Percentiles rank a stretch among this genome's conserved stretches.
phyloP scores from a whole-genome alignment of 2,797 vertebrate genomes.

The Onychomys torridus region DNA sequence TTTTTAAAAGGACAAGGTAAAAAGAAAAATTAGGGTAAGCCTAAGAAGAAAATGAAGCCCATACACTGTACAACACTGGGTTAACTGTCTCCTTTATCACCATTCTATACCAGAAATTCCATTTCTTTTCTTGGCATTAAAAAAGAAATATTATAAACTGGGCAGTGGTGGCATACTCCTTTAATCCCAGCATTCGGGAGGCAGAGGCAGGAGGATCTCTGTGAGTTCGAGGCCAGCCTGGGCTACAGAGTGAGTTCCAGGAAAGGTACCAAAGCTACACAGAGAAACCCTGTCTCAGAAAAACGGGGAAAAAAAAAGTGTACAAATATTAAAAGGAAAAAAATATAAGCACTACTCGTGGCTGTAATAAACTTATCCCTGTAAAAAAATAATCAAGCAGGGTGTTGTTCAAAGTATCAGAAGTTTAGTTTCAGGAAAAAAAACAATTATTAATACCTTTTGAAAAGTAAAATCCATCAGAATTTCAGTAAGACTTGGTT shows the following conservation, averaged over 20 bases:
- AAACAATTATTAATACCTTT: neutral
- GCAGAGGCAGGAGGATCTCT: too few relatives aligned
- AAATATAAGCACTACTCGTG: neutral
- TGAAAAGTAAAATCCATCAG: neutral
- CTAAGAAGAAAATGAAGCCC: neutral
- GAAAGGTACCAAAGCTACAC: too few relatives aligned
- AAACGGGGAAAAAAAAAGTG: neutral
- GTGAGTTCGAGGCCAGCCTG: too few relatives aligned
- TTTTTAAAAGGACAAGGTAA: neutral
- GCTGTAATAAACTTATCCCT: neutral
- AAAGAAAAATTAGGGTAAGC: constrained; percentile 23
- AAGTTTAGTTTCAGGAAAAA: neutral
- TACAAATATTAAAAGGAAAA: neutral
- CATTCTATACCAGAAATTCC: neutral
- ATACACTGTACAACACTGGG: neutral
- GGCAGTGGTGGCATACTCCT: too few relatives aligned
- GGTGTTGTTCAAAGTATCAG: constrained; percentile 20
- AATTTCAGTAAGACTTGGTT: neutral
- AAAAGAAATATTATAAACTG: neutral
- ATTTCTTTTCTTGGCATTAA: neutral
- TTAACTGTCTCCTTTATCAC: neutral
- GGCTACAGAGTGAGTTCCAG: too few relatives aligned
- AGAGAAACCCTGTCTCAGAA: too few relatives aligned
- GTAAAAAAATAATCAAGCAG: neutral
- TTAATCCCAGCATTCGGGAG: too few relatives aligned